Evolutionary conservation across 2,888 invertebrate genomes (phyloP).

Genomic region (Asteroscopus sphinx): DNA sequence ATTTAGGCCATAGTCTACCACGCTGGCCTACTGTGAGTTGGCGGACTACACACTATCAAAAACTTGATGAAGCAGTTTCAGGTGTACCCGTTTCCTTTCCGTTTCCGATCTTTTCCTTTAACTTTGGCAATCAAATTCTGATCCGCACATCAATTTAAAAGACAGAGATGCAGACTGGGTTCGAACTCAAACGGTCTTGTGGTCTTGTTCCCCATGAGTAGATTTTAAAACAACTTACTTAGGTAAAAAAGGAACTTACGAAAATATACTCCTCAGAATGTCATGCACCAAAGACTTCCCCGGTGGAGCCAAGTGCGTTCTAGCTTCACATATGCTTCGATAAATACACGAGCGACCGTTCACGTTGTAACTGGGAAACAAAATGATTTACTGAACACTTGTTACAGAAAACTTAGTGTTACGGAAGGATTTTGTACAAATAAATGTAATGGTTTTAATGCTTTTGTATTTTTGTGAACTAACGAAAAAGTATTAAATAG

Average conservation of each 20-base stretch:
- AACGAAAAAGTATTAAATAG: not conserved
- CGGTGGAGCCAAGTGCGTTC: slow-evolving; percentile 86
- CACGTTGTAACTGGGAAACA: slow-evolving; percentile 89
- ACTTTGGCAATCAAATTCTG: too few relatives aligned
- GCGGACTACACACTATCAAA: too few relatives aligned
- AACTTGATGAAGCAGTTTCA: too few relatives aligned
- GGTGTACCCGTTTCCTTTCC: too few relatives aligned
- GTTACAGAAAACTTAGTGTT: slow-evolving; percentile 49
- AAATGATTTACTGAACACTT: slow-evolving; percentile 50
- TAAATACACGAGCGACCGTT: slow-evolving; percentile 91
- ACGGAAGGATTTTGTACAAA: slow-evolving; percentile 19
- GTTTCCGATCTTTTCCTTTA: too few relatives aligned
- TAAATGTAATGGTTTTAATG: slow-evolving; percentile 8
- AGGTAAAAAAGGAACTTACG: slow-evolving; percentile 78
- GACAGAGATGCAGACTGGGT: too few relatives aligned
- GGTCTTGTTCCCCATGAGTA: too few relatives aligned
- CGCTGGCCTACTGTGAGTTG: too few relatives aligned
- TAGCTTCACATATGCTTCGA: slow-evolving; percentile 92
- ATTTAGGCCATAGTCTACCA: too few relatives aligned
- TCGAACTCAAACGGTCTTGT: too few relatives aligned
- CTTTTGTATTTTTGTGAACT: not conserved
- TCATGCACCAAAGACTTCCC: slow-evolving; percentile 92
- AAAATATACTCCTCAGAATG: slow-evolving; percentile 91
- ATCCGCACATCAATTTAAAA: too few relatives aligned
- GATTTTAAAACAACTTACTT: not conserved